Conservation (phyloP, 2,888 invertebrate species). For the Drepanosiphum platanoidis region DNA sequence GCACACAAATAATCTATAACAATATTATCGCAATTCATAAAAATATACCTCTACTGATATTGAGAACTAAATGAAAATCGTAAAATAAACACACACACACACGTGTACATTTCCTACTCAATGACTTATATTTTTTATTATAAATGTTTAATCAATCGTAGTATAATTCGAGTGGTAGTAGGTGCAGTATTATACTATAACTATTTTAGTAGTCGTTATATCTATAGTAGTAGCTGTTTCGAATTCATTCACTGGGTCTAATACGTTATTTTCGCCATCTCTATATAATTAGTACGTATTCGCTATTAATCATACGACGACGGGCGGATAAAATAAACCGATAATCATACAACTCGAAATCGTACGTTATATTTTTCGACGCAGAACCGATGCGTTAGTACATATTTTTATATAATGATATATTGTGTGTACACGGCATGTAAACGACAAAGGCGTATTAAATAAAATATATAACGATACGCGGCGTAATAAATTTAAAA, state of each 20-base stretch:
- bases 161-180: no score
- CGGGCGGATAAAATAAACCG: constrained; percentile 14
- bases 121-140: constrained; percentile 19
- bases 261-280: background rate
- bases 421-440: background rate
- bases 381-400: background rate
- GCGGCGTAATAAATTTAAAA: constrained; percentile 22
- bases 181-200: no score
- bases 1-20: background rate
- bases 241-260: constrained; percentile 17
- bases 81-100: constrained; percentile 12
- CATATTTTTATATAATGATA: constrained; percentile 14
- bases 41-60: no score
- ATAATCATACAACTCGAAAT: constrained; percentile 11
- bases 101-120: background rate
- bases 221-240: background rate
- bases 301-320: constrained; percentile 18
- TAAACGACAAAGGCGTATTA: background rate
- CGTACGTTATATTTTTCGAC: background rate
- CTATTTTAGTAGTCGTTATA: no score
- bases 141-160: constrained; percentile 6
- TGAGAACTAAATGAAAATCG: background rate
- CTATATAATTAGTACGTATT: constrained; percentile 22
- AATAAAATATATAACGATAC: constrained; percentile 4
- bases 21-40: background rate